Percentiles rank a stretch among this genome's conserved stretches.
Conservation (phyloP, 2,888 invertebrate genomes). For the Leptinotarsa haldemani region DNA sequence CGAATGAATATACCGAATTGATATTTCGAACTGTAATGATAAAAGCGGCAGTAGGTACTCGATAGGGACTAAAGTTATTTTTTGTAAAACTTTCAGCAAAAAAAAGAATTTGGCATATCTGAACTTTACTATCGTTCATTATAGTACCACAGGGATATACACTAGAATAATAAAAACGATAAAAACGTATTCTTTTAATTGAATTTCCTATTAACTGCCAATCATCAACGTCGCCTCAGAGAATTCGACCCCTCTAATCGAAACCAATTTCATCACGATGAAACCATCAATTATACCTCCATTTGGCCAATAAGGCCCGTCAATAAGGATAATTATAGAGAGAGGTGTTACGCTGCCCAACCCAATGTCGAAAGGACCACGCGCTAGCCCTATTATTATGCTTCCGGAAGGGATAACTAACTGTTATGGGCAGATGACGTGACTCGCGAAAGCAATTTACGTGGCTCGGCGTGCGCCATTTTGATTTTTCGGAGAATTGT, state of each 20-base stretch:
- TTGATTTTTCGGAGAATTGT: constrained; percentile 48
- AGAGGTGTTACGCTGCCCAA: constrained; percentile 41
- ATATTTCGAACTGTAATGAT: no score
- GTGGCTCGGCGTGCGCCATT: constrained; percentile 51
- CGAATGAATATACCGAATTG: no score
- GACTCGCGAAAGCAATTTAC: constrained; percentile 51
- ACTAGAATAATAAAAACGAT: not conserved
- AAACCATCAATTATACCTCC: constrained; percentile 29
- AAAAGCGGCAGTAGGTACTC: no score
- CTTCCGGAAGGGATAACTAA: constrained; percentile 52
- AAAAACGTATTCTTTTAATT: not conserved
- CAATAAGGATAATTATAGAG: constrained; percentile 50
- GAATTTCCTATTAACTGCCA: not conserved
- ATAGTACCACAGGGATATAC: no score
- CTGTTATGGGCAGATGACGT: constrained; percentile 56
- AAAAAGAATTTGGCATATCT: no score
- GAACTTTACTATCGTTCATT: no score
- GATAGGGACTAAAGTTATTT: no score
- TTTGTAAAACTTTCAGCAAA: no score
- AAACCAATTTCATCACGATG: constrained; percentile 22
- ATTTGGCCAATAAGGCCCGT: constrained; percentile 42
- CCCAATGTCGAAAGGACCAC: constrained; percentile 44
- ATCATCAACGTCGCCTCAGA: not conserved
- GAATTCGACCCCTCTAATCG: not conserved
- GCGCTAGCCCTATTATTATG: constrained; percentile 40